A percentile compares a stretch with the other conserved stretches of the same genome.
Conservation (phyloP, 2,797 vertebrate genomes). For the Clamator glandarius region DNA sequence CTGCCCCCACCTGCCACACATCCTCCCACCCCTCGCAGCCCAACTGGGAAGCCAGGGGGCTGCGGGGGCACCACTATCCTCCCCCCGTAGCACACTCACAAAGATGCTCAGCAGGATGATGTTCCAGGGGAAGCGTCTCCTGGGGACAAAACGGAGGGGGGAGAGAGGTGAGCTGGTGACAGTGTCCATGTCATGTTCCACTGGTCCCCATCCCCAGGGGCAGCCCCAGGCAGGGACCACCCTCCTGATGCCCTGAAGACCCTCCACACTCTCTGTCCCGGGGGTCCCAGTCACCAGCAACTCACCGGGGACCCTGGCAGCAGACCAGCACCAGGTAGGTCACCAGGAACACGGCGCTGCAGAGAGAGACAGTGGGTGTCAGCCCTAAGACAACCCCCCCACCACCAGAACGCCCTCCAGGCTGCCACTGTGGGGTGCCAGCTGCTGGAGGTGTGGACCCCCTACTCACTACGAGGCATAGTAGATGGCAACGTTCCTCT, state of each 20-base stretch:
- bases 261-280: rapidly evolving
- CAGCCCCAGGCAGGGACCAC: neutral
- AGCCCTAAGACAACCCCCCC: neutral
- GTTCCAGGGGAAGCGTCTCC: conserved; percentile 95
- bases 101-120: conserved; percentile 88
- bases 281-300: neutral
- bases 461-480: conserved; percentile 91
- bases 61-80: neutral
- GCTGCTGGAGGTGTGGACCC: neutral
- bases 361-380: neutral
- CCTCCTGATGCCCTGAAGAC: neutral
- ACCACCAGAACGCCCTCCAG: no score
- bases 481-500: conserved; percentile 81
- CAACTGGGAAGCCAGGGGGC: neutral
- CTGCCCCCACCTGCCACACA: rapidly evolving
- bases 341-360: conserved; percentile 87
- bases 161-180: neutral
- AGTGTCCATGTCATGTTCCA: rapidly evolving
- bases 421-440: neutral
- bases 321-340: conserved; percentile 89
- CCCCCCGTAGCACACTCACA: conserved; percentile 80
- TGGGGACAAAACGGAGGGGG: neutral
- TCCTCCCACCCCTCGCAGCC: neutral
- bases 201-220: neutral
- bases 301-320: conserved; percentile 92